Evolutionary conservation across 2,888 invertebrate species (phyloP), one percentile per base, ranked within the genome.

Genomic region (Diabrotica balteata): DNA sequence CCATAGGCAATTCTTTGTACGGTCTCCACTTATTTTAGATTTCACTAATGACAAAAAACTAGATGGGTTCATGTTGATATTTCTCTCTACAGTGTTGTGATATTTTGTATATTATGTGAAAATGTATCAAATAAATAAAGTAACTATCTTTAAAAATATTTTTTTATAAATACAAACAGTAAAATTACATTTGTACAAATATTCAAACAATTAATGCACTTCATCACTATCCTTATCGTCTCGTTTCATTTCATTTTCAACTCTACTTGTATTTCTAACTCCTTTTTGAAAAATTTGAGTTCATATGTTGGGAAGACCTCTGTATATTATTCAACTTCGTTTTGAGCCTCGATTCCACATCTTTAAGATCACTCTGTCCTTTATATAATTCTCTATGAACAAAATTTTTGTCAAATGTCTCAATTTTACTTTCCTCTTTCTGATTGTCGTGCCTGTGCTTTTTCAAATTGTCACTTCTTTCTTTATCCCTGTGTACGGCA

Each of bases 301-400:
- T 91, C 93, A 97, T 94, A 59, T 93, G 90, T 42, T 87, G 85
- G 22, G 88, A 88, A 5, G 92, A 91, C 66, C 96, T 87, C 82
- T 97, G 97, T 73, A 97, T 94, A 78, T 94, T 94, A 82, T 96
- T 94, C 53, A 93, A 89, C 81, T 96, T 97, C 10, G 96, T 89
- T 79, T 92, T 94, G 59, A 97, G 91, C 74, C 97, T 88, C 71
- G 91, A 90, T 79, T 94, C 95, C 0, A 97, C 90, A 8, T 91
- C 64, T 64, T 45, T 91, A 64, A 90, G 89, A 32, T 87, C 87
- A 73, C 89, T 87, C 0, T 90, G 89, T 62, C 89, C 89, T 68
- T 86, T 86, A 0, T 90, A 85, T 72, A 92, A 85, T 81, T 93
- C 89, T 75, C 90, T 90, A 68, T 85, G 84, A 52, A 87, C 81